A percentile compares a stretch with the other conserved stretches of the same genome.
These are phyloP conservation scores for Corythornis vintsioides DNA, from an alignment of 2,113 vertebrate species.

Conservation along the genomic window DNA sequence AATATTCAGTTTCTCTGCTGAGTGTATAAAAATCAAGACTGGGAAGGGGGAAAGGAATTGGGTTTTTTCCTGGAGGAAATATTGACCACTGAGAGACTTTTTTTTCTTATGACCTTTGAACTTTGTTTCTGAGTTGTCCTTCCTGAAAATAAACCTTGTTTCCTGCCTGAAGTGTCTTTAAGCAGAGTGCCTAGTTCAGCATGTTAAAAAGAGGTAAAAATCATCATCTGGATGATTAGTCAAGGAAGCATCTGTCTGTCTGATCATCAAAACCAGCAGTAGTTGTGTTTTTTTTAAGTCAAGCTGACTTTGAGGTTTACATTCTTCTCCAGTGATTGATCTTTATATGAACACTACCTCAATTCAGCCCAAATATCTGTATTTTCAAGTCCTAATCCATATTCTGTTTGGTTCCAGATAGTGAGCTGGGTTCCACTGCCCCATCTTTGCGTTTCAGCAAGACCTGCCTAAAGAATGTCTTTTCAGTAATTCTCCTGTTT, in stretches of 20 bases:
- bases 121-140: background rate
- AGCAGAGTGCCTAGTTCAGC: background rate
- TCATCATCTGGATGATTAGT: too few relatives aligned
- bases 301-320: background rate
- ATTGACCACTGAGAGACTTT: background rate
- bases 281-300: background rate
- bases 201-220: background rate
- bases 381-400: background rate
- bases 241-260: background rate
- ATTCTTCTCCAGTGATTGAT: background rate
- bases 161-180: background rate
- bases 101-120: background rate
- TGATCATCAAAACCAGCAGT: background rate
- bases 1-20: background rate
- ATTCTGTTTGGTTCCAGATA: constrained; percentile 71
- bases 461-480: constrained; percentile 92
- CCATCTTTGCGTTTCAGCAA: constrained; percentile 84
- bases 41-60: background rate
- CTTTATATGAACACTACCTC: background rate
- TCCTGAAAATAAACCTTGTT: background rate
- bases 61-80: background rate
- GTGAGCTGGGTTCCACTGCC: constrained; percentile 69
- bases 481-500: constrained; percentile 90
- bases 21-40: background rate
- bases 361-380: background rate